These are phyloP conservation scores for Acleris emargana DNA, from an alignment of 2,888 invertebrate genomes.

Conservation along the genomic window DNA sequence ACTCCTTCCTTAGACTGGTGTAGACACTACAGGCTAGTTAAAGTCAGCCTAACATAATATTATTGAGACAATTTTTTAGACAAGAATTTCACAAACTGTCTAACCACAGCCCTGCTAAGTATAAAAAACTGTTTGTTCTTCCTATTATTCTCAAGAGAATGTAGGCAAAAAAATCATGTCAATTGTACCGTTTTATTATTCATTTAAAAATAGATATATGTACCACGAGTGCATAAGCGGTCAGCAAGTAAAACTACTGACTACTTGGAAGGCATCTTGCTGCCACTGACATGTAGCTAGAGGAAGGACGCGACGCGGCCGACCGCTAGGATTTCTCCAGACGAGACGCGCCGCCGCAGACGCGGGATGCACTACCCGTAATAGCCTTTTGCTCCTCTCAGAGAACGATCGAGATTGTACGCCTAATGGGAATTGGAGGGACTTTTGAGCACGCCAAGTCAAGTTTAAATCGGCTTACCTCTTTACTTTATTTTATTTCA, in stretches of 20 bases:
- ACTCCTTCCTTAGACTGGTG: no score
- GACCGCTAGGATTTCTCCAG: neutral
- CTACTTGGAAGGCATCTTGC: neutral
- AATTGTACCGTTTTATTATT: no score
- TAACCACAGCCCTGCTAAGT: no score
- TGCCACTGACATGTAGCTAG: neutral
- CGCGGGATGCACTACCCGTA: neutral
- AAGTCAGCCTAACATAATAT: no score
- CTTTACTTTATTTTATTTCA: neutral
- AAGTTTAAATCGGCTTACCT: neutral
- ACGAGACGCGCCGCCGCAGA: constrained; percentile 1
- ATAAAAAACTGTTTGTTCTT: no score
- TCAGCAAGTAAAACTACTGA: neutral
- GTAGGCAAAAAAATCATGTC: no score
- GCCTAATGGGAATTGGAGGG: constrained; percentile 8
- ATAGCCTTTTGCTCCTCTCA: constrained; percentile 10
- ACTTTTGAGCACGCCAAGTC: neutral
- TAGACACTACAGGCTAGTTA: no score
- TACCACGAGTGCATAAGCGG: no score
- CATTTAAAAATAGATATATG: no score
- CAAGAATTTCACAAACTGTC: no score
- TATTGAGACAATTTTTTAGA: no score
- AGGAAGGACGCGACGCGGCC: neutral
- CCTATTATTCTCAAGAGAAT: no score
- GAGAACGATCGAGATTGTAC: neutral